Evolutionary conservation across 2,113 vertebrate genomes (phyloP).

Genomic region (Channa argus): DNA sequence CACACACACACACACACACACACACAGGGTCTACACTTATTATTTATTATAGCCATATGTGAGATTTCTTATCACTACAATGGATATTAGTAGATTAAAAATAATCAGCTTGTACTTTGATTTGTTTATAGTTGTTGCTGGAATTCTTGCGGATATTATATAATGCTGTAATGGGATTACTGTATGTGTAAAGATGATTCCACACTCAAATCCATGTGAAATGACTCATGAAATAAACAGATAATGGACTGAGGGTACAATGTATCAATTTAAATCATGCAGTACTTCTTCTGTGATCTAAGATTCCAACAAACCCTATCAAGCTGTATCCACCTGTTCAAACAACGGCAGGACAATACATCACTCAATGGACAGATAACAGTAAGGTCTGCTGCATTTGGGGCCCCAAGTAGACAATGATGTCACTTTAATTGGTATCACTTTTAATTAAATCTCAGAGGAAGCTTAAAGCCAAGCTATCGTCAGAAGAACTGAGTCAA

Average conservation of each 20-base stretch:
- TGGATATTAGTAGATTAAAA: neutral
- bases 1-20: neutral
- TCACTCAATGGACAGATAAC: conserved; percentile 65
- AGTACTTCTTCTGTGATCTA: conserved; percentile 14
- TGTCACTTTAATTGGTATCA: conserved; percentile 60
- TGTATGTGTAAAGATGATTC: neutral
- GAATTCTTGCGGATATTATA: conserved; percentile 1
- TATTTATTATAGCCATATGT: conserved; percentile 18
- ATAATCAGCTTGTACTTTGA: neutral
- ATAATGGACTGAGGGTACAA: conserved; percentile 5
- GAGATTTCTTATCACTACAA: conserved; percentile 2
- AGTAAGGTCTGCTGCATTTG: conserved; percentile 47
- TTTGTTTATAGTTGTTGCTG: conserved; percentile 6
- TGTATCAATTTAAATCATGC: conserved; percentile 27
- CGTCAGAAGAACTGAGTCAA: conserved; percentile 34
- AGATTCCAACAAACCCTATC: conserved; percentile 24
- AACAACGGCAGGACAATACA: conserved; percentile 66
- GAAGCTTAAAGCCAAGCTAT: conserved; percentile 17
- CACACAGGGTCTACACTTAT: neutral
- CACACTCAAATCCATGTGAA: conserved; percentile 4
- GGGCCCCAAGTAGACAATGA: conserved; percentile 59
- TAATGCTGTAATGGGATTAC: conserved; percentile 7
- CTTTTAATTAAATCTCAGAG: conserved; percentile 46
- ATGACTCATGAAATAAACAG: conserved; percentile 24
- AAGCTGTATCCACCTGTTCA: conserved; percentile 71